Evolutionary conservation across 2,888 invertebrate genomes (phyloP).

Genomic region (Ernsta delagoae): DNA sequence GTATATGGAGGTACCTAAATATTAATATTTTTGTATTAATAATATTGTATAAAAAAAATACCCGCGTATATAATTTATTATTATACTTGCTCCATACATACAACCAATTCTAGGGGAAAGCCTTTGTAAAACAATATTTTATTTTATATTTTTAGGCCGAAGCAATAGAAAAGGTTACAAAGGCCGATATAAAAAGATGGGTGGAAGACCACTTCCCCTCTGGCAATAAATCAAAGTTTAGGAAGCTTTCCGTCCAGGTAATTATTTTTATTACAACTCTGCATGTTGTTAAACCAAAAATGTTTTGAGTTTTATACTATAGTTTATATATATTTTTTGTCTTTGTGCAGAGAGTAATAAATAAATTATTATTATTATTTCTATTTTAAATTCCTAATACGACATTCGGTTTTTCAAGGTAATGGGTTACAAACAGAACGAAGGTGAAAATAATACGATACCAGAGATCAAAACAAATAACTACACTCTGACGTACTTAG

Average conservation of each 20-base stretch:
- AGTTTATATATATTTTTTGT: no score
- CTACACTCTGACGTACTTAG: constrained; percentile 58
- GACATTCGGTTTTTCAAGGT: constrained; percentile 50
- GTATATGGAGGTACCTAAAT: constrained; percentile 30
- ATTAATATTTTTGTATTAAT: no score
- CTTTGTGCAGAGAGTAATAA: no score
- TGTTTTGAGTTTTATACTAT: neutral
- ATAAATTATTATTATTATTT: no score
- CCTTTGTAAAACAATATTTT: no score
- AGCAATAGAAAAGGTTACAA: constrained; percentile 78
- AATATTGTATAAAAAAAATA: no score
- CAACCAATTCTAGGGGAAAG: no score
- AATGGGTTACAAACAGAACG: constrained; percentile 63
- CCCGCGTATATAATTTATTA: no score
- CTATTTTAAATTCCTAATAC: no score
- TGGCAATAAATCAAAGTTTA: constrained; percentile 73
- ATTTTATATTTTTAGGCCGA: constrained; percentile 62
- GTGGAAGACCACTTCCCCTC: constrained; percentile 78
- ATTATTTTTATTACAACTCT: neutral
- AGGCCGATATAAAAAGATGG: constrained; percentile 80
- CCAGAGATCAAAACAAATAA: constrained; percentile 45
- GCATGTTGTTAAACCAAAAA: neutral
- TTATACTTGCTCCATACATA: no score
- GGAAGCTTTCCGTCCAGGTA: constrained; percentile 85
- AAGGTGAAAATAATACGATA: constrained; percentile 43